These are phyloP conservation scores for Gila orcuttii DNA, from an alignment of 2,113 vertebrate species.

Conservation along the genomic window DNA sequence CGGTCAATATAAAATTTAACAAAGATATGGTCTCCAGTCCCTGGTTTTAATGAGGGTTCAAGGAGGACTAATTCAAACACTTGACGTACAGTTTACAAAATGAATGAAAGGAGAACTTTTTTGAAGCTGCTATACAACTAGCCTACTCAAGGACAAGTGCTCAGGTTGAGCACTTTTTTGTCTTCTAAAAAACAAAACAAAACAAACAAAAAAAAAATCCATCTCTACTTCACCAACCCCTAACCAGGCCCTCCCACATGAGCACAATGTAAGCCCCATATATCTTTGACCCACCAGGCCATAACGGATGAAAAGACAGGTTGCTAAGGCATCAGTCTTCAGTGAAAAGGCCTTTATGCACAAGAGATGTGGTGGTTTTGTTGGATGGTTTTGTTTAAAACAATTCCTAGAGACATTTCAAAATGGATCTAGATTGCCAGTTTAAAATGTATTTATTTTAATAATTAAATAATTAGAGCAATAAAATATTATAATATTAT, in stretches of 20 bases:
- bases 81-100: neutral
- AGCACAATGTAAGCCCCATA: neutral
- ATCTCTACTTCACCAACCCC: neutral
- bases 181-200: neutral
- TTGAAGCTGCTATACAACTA: constrained; percentile 52
- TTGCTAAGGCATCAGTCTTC: constrained; percentile 29
- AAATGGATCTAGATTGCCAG: neutral
- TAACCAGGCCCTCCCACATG: constrained; percentile 43
- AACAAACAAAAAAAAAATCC: constrained; percentile 63
- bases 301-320: neutral
- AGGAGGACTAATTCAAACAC: neutral
- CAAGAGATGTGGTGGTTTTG: too few species aligned
- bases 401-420: neutral
- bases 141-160: constrained; percentile 39
- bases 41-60: neutral
- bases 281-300: neutral
- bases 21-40: too few species aligned
- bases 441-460: neutral
- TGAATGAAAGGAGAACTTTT: constrained; percentile 35
- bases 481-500: neutral
- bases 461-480: neutral
- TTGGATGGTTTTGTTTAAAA: neutral
- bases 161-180: constrained; percentile 48
- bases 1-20: neutral
- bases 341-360: neutral